Conservation (phyloP, 2,797 vertebrate genomes). For the Tangara arthus region DNA sequence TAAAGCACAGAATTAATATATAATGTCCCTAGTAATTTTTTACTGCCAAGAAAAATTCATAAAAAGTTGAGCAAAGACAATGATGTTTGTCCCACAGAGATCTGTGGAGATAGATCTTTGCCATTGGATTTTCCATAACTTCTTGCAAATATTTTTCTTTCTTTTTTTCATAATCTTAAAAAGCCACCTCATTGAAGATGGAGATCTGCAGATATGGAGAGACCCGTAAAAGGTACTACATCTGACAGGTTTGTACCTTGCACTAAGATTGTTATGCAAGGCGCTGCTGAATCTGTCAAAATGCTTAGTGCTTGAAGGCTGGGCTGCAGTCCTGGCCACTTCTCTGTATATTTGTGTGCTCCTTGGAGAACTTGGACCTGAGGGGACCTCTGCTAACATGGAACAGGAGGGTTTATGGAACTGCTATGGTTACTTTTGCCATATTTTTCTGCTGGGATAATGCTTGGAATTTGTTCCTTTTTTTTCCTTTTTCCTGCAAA, state of each 20-base stretch:
- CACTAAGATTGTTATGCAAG: rapidly evolving
- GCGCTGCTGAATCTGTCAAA: not conserved
- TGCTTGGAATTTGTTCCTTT: not conserved
- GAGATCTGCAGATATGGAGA: not conserved
- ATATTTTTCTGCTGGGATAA: not conserved
- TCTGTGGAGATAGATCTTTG: not conserved
- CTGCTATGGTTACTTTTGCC: rapidly evolving
- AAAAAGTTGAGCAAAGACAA: not conserved
- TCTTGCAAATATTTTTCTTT: not conserved
- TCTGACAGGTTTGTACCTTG: not conserved
- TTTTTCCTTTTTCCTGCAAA: not conserved
- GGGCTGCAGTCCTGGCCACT: not conserved
- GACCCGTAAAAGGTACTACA: not conserved
- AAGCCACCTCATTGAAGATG: not conserved
- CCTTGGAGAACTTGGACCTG: not conserved
- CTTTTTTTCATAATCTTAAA: not conserved
- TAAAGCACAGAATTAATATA: not conserved
- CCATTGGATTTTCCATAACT: not conserved
- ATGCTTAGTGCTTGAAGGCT: not conserved
- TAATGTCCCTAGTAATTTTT: not conserved
- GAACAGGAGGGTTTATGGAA: not conserved
- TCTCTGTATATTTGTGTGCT: not conserved
- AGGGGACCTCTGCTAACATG: not conserved
- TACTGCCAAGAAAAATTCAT: not conserved
- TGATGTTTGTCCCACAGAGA: not conserved